These are phyloP conservation scores for Aporophyla lueneburgensis DNA, from an alignment of 2,888 invertebrate genomes.

Conservation along the genomic window DNA sequence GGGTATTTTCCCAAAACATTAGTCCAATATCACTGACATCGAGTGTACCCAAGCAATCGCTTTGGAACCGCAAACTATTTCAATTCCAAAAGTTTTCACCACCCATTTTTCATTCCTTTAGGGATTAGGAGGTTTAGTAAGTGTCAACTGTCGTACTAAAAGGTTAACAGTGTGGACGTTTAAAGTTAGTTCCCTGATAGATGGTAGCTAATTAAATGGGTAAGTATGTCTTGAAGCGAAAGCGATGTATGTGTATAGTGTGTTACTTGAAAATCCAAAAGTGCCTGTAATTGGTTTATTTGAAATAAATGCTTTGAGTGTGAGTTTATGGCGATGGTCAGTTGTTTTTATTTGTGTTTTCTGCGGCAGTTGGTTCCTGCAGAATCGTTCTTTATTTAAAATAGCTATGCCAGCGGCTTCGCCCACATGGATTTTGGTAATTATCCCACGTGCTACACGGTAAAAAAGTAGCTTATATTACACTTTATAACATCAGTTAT, in stretches of 20 bases:
- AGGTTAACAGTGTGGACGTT: constrained; percentile 64
- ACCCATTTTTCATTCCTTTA: constrained; percentile 79
- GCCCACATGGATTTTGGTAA: too few relatives aligned
- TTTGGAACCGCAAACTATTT: constrained; percentile 78
- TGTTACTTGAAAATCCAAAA: too few relatives aligned
- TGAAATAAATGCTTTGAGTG: too few relatives aligned
- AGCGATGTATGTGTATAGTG: not conserved
- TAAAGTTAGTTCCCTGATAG: constrained; percentile 45
- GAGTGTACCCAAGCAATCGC: constrained; percentile 66
- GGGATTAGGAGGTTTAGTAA: constrained; percentile 71
- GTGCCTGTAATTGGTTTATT: too few relatives aligned
- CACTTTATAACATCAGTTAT: too few relatives aligned
- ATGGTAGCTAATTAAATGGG: constrained; percentile 39
- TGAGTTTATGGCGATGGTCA: not conserved
- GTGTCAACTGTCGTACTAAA: constrained; percentile 70
- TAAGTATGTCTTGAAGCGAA: not conserved
- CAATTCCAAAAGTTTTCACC: constrained; percentile 79
- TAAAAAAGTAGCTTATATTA: too few relatives aligned
- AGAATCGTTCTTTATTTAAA: too few relatives aligned
- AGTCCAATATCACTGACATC: constrained; percentile 39
- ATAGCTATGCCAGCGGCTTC: too few relatives aligned
- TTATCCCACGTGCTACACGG: too few relatives aligned
- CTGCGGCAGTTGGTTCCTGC: too few relatives aligned
- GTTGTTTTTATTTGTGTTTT: constrained; percentile 17
- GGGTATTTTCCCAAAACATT: constrained; percentile 6